A percentile compares a stretch with the other conserved stretches of the same genome.
These are phyloP conservation scores for Phalacrocorax brasilianus DNA, from an alignment of 2,113 vertebrate species.

Conservation along the genomic window DNA sequence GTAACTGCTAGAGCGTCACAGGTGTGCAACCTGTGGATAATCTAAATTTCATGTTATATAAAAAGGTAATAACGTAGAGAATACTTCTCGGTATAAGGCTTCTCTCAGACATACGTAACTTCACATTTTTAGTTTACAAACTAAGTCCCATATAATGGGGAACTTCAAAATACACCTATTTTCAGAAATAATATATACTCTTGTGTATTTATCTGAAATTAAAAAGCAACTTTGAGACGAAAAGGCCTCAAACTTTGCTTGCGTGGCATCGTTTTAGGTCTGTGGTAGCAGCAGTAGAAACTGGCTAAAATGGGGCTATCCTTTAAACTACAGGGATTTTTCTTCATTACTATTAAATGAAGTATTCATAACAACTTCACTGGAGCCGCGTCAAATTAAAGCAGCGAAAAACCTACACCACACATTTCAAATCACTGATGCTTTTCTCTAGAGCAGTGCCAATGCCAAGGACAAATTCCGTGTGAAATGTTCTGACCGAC, in stretches of 20 bases:
- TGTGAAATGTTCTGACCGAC: slow-evolving; percentile 13
- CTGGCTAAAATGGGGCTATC: slow-evolving; percentile 7
- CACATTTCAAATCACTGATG: not conserved
- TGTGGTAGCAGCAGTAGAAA: slow-evolving; percentile 53
- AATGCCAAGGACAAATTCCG: not conserved
- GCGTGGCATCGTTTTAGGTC: slow-evolving; percentile 25
- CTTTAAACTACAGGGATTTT: not conserved
- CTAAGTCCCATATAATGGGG: slow-evolving; percentile 70
- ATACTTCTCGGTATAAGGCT: slow-evolving; percentile 10
- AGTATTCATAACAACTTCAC: not conserved
- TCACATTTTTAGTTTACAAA: slow-evolving; percentile 62
- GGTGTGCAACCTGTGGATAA: not conserved
- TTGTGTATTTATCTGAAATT: slow-evolving; percentile 63
- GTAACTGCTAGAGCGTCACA: not conserved
- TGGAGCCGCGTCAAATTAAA: not conserved
- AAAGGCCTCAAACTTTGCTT: slow-evolving; percentile 33
- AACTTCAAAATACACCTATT: slow-evolving; percentile 67
- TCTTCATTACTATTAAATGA: not conserved
- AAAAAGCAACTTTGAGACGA: slow-evolving; percentile 41
- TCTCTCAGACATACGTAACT: not conserved
- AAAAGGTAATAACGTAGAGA: slow-evolving; percentile 12
- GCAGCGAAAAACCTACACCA: not conserved
- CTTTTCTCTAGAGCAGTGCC: not conserved
- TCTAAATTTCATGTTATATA: not conserved
- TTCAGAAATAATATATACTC: slow-evolving; percentile 65